These are phyloP conservation scores for Chauna torquata DNA, from an alignment of 2,113 vertebrate genomes.

Conservation along the genomic window DNA sequence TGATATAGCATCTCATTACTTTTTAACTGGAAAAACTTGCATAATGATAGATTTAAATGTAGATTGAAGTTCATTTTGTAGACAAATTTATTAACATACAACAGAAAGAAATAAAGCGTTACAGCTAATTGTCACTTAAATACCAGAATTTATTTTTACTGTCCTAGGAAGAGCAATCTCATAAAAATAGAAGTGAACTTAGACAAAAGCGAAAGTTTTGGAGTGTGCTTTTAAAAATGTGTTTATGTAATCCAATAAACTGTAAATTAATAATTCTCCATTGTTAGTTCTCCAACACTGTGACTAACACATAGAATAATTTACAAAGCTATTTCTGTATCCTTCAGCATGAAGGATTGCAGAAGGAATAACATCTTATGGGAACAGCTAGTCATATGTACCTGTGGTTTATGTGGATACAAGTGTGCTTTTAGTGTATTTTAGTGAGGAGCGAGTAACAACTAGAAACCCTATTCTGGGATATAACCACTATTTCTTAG, in stretches of 20 bases:
- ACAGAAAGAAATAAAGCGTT: not conserved
- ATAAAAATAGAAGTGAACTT: not conserved
- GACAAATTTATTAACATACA: not conserved
- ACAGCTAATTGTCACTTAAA: not conserved
- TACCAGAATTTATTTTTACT: not conserved
- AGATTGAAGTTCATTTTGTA: not conserved
- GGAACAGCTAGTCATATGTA: not conserved
- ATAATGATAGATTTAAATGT: not conserved
- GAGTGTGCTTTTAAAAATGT: not conserved
- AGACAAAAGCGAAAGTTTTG: slow-evolving; percentile 38
- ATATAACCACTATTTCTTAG: not conserved
- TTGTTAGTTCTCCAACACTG: not conserved
- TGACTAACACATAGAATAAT: not conserved
- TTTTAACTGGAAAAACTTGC: not conserved
- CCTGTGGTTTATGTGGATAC: not conserved
- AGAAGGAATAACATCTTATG: not conserved
- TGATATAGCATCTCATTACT: not conserved
- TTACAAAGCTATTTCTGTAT: not conserved
- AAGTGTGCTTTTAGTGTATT: not conserved
- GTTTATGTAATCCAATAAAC: not conserved
- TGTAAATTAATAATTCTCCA: not conserved
- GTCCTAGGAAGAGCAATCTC: not conserved
- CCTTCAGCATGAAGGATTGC: not conserved
- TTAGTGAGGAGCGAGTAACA: not conserved
- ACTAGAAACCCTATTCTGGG: not conserved